Base-by-base conservation (phyloP, 2,888 invertebrate genomes). In the Erynnis tages region DNA sequence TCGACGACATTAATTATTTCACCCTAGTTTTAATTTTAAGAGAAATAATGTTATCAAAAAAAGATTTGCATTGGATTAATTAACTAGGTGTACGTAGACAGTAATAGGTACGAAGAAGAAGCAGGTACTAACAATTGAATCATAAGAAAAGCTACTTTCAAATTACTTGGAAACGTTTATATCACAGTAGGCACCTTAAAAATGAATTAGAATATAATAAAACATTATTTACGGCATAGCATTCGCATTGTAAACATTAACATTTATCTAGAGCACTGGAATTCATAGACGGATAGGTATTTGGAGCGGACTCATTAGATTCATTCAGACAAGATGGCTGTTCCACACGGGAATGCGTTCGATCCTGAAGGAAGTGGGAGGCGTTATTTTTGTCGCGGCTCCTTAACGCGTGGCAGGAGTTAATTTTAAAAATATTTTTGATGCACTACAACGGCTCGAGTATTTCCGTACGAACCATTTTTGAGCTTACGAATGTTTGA, bases 361-460 rank as follows among this genome's bases (percentile, higher is more conserved):
- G 59, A 58, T 71, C 67, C 71, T 67, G 63, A 53, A 68, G 72
- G 73, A 73, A 71, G 67, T 64, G 54, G 52, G 41, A 30, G 44
- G 34, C 50, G 71, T 71, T 82, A 82, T 82, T 80, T 82, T 70
- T 68, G 76, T 78, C 76, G 58, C 69, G 59, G 62, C 73, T 74
- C 68, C 73, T 75, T 72, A 64, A 66, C 65, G 50, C 50, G 65
- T 61, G 62, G 68, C 68, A 69, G 62, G 77, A 71, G 79, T 78
- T 80, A 75, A 82, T 76, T 80, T 80, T 52, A 52, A 77, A 82
- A 82, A 79, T 76, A 80, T 81, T 82, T 84, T 82, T 79, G 75
- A 80, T 80, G 76, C 74, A 70, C 73, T 68, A 71, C 76, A 63
- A 63, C 66, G 50, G 55, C 30, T 50, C 54, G 48, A 55, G 59